Conservation (phyloP, 2,797 vertebrate genomes). For the Manis javanica region DNA sequence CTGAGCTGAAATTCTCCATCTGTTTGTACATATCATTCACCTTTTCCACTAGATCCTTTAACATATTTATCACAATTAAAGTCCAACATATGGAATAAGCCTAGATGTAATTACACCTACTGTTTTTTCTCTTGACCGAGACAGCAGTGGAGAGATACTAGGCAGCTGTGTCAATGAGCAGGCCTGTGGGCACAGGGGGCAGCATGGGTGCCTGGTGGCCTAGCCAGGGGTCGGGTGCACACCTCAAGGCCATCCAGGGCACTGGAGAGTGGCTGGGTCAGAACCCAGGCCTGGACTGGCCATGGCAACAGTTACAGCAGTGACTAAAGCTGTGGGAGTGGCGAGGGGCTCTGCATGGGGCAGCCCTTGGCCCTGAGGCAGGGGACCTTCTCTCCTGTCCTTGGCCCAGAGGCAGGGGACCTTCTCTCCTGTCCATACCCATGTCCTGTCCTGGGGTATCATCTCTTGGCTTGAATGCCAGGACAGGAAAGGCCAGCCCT, state of each 20-base stretch:
- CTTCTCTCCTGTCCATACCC: fast-evolving
- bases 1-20: background rate
- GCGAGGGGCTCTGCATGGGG: too few relatives aligned
- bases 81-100: background rate
- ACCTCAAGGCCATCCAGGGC: too few relatives aligned
- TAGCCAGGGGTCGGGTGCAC: background rate
- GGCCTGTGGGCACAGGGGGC: background rate
- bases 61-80: background rate
- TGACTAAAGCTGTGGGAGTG: too few relatives aligned
- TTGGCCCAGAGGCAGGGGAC: background rate
- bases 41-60: background rate
- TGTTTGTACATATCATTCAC: background rate
- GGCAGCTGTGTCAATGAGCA: background rate
- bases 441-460: fast-evolving
- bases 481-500: background rate
- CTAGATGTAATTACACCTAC: background rate
- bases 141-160: too few relatives aligned
- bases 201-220: background rate
- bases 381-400: background rate
- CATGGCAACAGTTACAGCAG: too few relatives aligned
- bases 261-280: too few relatives aligned
- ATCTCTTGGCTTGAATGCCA: background rate
- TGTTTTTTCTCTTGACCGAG: background rate
- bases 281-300: background rate
- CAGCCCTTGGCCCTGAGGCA: background rate